These are phyloP conservation scores for Agrotis ipsilon DNA, from an alignment of 2,888 invertebrate genomes.

Conservation along the genomic window DNA sequence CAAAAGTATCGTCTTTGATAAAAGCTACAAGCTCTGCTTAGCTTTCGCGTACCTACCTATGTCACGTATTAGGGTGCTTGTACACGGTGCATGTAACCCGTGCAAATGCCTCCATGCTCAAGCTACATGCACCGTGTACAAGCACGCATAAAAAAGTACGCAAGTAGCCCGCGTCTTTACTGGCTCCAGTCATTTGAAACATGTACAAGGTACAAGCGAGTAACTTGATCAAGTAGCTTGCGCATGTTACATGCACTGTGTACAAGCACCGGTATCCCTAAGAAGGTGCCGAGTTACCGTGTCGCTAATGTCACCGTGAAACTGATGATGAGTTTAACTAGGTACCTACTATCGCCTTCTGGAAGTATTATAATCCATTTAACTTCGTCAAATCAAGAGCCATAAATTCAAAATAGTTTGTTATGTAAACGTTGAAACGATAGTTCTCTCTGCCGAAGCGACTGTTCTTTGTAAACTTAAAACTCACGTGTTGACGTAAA, in stretches of 20 bases:
- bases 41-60: background rate
- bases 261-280: no score
- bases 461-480: background rate
- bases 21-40: background rate
- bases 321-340: background rate
- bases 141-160: no score
- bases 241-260: no score
- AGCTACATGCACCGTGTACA: no score
- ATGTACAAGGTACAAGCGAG: no score
- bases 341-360: background rate
- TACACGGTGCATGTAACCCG: no score
- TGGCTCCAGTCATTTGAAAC: no score
- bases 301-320: background rate
- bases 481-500: background rate
- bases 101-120: no score
- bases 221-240: no score
- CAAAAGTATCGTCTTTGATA: background rate
- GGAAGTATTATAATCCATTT: no score
- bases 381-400: slow-evolving; percentile 1
- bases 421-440: background rate
- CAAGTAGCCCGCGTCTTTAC: no score
- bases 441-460: background rate
- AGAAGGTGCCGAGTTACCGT: background rate
- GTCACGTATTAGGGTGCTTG: no score
- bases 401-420: background rate